Conservation (phyloP, 2,113 vertebrate species). For the Pelecanus crispus region DNA sequence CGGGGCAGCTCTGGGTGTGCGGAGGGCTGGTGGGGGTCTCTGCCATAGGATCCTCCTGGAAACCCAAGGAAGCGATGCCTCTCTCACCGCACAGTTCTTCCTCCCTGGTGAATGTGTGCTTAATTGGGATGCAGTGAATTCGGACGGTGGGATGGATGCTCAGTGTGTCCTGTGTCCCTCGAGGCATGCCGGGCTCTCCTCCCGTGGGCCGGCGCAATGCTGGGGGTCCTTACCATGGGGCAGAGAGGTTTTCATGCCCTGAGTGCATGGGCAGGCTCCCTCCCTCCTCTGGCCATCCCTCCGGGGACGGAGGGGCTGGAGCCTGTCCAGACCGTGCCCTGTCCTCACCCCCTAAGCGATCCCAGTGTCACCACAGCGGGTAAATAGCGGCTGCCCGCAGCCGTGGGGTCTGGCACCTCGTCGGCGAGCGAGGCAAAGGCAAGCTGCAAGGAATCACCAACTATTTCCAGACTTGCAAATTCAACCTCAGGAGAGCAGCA, state of each 20-base stretch:
- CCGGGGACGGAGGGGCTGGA: neutral
- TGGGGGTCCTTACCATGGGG: fast-evolving
- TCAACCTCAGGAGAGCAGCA: neutral
- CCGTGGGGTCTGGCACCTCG: neutral
- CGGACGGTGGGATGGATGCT: neutral
- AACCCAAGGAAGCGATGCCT: neutral
- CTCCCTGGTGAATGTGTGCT: fast-evolving
- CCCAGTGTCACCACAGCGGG: neutral
- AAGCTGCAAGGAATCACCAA: fast-evolving
- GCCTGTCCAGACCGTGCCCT: fast-evolving
- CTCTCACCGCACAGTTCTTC: fast-evolving
- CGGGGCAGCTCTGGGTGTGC: neutral
- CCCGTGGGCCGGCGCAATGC: fast-evolving
- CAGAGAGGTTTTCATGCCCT: neutral
- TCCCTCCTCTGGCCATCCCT: neutral
- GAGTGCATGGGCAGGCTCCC: neutral
- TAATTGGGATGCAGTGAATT: neutral
- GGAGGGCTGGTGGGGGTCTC: neutral
- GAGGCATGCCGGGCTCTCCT: neutral
- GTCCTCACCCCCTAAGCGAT: neutral
- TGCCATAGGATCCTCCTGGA: neutral
- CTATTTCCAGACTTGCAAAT: neutral
- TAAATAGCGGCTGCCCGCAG: fast-evolving
- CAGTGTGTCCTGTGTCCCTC: fast-evolving
- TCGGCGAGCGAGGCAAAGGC: fast-evolving